A percentile compares a stretch with the other conserved stretches of the same genome.
These are phyloP conservation scores for Alligator mississippiensis DNA, from an alignment of 2,113 vertebrate genomes.

Conservation along the genomic window DNA sequence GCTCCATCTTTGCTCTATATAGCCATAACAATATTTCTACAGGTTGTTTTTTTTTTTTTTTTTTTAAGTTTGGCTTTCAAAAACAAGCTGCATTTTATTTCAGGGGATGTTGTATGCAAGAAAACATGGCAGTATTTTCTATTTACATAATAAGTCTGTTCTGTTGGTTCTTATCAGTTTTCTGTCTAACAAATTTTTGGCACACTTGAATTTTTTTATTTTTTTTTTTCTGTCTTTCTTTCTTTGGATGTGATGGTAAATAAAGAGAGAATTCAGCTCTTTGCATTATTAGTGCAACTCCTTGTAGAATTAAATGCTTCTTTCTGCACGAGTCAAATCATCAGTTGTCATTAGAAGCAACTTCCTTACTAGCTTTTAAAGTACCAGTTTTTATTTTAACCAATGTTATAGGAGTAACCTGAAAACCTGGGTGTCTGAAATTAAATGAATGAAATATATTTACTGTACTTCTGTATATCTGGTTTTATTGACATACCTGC, in stretches of 20 bases:
- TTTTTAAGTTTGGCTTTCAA: too few relatives aligned
- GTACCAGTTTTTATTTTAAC: background rate
- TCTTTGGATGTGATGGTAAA: background rate
- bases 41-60: too few relatives aligned
- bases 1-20: too few relatives aligned
- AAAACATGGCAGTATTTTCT: too few relatives aligned
- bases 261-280: background rate
- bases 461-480: background rate
- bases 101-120: too few relatives aligned
- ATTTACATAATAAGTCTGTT: too few relatives aligned
- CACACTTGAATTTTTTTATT: too few relatives aligned
- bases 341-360: background rate
- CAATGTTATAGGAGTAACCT: background rate
- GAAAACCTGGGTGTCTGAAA: background rate
- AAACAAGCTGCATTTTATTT: too few relatives aligned
- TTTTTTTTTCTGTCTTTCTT: background rate
- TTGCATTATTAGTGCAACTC: background rate
- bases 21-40: too few relatives aligned
- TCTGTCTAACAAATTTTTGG: too few relatives aligned
- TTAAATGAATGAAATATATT: background rate
- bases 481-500: background rate
- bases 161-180: too few relatives aligned
- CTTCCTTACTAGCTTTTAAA: background rate
- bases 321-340: background rate
- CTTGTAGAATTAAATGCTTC: background rate